Base-by-base conservation (phyloP, 1,140 invertebrate species). In the Druon quercuslanigerum region DNA sequence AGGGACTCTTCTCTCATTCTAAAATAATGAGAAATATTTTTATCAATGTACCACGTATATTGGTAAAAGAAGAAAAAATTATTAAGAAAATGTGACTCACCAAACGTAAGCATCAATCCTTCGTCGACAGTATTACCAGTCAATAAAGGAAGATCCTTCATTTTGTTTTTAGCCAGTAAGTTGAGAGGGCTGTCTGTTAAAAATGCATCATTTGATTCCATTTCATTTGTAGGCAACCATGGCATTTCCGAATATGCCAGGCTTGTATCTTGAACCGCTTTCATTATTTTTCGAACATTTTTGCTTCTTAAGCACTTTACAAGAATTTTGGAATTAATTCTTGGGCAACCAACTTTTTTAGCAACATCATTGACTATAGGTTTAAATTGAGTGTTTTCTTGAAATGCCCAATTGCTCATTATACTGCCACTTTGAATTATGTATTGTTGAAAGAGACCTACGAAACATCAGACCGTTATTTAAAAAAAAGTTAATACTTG, bases 371-470 rank as follows among this genome's bases (percentile, higher is more conserved):
- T 40, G 1, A 66, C 14, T 2, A 33, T 16, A 25, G 33, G 25
- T 40, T 66, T 66, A 40, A 46, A 66, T 66, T 46, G 46, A 2
- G 7, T n/a, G 7, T 13, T 66, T n/a, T 66, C n/a, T 66, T n/a
- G 25, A 66, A 12, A 66, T 2, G 14, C 13, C 60, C 60, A 66
- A 16, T 25, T 25, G n/a, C 60, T n/a, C 14, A 66, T 14, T 16
- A 33, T 40, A 6, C 60, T 66, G 11, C 60, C 60, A 40, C 60
- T 66, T 40, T 66, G 60, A 40, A 66, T 66, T n/a, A 66, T 66
- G 25, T 66, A 66, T n/a, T 66, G 60, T 3, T 66, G 60, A 46
- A 66, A 66, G 40, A 66, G 60, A 9, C 73, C 50, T 51, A 13
- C 16, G 70, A 57, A 50, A 25, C 19, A 16, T 50, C 33, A 6